Evolutionary conservation across 2,113 vertebrate genomes (phyloP).

Genomic region (Talpa occidentalis): DNA sequence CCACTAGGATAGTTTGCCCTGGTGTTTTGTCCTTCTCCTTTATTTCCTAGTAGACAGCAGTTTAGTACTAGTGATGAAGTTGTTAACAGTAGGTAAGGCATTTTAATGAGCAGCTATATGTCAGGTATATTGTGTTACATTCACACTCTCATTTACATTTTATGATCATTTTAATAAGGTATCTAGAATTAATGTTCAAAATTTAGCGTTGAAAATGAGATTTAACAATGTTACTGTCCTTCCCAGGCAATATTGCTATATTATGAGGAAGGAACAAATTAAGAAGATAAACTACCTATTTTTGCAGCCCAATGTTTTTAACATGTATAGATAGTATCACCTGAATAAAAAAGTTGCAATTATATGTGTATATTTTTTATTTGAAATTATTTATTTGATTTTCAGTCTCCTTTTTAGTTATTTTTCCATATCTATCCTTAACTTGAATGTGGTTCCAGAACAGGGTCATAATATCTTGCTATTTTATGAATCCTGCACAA

Average conservation of each 20-base stretch:
- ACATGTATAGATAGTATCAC: not conserved
- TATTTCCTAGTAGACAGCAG: not conserved
- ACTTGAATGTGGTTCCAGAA: not conserved
- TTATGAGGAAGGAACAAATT: not conserved
- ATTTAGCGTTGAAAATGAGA: not conserved
- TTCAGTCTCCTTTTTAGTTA: not conserved
- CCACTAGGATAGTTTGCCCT: not conserved
- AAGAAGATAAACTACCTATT: not conserved
- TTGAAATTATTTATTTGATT: slow-evolving; percentile 6
- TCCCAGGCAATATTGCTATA: not conserved
- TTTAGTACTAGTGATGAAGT: not conserved
- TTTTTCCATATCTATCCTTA: not conserved
- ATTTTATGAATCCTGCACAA: not conserved
- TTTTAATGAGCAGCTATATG: not conserved
- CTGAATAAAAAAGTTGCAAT: too few relatives aligned
- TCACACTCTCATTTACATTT: not conserved
- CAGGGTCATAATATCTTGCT: not conserved
- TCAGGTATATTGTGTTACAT: not conserved
- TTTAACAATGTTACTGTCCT: not conserved
- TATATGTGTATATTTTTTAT: not conserved
- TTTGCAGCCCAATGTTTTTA: not conserved
- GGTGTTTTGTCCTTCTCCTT: not conserved
- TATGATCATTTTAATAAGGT: not conserved
- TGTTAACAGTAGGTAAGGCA: not conserved
- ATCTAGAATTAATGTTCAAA: not conserved